Conservation (phyloP, 2,888 invertebrate genomes). For the Pseudeuparius sepicola region DNA sequence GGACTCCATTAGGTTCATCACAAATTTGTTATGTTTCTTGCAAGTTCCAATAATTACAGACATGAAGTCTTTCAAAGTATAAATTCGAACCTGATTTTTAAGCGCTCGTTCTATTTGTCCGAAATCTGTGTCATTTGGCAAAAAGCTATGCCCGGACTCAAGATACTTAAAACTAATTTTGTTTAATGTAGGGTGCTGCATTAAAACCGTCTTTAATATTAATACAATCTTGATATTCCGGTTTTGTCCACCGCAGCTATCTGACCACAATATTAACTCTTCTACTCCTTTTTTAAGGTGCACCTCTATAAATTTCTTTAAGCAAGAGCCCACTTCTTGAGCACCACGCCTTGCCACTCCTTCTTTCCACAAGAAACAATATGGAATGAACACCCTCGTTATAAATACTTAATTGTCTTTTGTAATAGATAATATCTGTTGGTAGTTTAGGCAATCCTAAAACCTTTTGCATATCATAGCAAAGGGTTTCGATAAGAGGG, state of each 20-base stretch:
- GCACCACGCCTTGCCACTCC: slow-evolving; percentile 25
- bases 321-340: slow-evolving; percentile 26
- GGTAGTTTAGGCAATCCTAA: too few relatives aligned
- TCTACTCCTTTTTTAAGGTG: slow-evolving; percentile 8
- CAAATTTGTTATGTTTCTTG: slow-evolving; percentile 7
- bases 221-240: slow-evolving; percentile 20
- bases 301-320: slow-evolving; percentile 21
- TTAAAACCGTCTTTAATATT: slow-evolving; percentile 18
- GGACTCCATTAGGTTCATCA: slow-evolving; percentile 10
- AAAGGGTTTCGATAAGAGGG: slow-evolving; percentile 28
- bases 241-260: slow-evolving; percentile 19
- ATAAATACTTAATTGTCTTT: slow-evolving; percentile 7
- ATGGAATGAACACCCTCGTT: slow-evolving; percentile 11
- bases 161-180: slow-evolving; percentile 5
- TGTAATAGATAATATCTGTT: slow-evolving; percentile 9
- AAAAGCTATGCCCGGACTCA: slow-evolving; percentile 13
- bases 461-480: slow-evolving; percentile 19
- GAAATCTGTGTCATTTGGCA: slow-evolving; percentile 15
- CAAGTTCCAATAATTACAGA: slow-evolving; percentile 13
- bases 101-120: slow-evolving; percentile 15
- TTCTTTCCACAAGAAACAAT: slow-evolving; percentile 22
- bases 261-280: slow-evolving; percentile 21
- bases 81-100: slow-evolving; percentile 16
- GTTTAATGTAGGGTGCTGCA: slow-evolving; percentile 9
- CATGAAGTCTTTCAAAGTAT: slow-evolving; percentile 16